A percentile compares a stretch with the other conserved stretches of the same genome.
phyloP scores from a whole-genome alignment of 2,888 invertebrate species.

The Stenurella melanura region DNA sequence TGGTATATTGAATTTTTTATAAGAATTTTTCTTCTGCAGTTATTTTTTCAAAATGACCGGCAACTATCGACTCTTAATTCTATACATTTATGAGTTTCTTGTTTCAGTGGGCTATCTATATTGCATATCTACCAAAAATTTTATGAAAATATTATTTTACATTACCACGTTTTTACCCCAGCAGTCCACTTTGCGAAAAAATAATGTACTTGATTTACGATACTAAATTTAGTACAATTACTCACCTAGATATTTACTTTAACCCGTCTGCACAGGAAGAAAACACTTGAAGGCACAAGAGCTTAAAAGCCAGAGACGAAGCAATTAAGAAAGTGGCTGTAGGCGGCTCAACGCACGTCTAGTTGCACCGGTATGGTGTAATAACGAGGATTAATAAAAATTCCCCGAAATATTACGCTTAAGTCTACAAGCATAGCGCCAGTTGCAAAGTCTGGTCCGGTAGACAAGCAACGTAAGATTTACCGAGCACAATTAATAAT shows the following conservation, averaged over 20 bases:
- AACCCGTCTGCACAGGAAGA: conserved; percentile 37
- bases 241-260: conserved; percentile 19
- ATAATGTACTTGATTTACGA: neutral
- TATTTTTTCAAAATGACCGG: too few relatives aligned
- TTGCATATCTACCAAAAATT: too few relatives aligned
- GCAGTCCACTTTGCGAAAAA: neutral
- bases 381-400: neutral
- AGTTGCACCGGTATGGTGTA: neutral
- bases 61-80: too few relatives aligned
- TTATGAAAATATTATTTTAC: neutral
- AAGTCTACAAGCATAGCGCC: neutral
- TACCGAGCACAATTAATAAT: neutral
- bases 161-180: neutral
- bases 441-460: neutral
- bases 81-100: too few relatives aligned
- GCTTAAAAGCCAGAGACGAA: conserved; percentile 36
- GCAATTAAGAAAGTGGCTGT: neutral
- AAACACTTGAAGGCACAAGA: conserved; percentile 38
- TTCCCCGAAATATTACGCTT: neutral
- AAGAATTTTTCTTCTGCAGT: too few relatives aligned
- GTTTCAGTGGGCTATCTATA: too few relatives aligned
- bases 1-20: too few relatives aligned
- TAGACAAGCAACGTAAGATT: neutral
- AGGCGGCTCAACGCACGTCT: conserved; percentile 5
- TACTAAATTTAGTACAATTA: conserved; percentile 7